A percentile compares a stretch with the other conserved stretches of the same genome.
phyloP scores from a whole-genome alignment of 92 coral and sea anemone genomes.

The Heteractis magnifica region DNA sequence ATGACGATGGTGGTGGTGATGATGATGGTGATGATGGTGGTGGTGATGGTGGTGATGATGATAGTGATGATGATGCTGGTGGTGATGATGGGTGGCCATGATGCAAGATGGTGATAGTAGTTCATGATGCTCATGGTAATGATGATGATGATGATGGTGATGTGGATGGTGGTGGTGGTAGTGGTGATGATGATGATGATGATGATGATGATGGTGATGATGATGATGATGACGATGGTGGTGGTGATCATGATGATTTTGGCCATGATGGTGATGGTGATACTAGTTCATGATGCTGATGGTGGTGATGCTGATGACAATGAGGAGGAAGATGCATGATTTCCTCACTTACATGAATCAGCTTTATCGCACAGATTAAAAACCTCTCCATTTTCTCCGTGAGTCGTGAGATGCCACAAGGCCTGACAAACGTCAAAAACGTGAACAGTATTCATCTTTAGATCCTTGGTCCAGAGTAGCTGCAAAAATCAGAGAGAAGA shows the following conservation, averaged over 20 bases:
- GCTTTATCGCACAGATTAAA: constrained; percentile 87
- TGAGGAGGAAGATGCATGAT: too few species aligned
- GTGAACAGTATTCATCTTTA: constrained; percentile 95
- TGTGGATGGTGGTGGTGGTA: not conserved
- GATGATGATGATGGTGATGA: not conserved
- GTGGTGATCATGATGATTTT: not conserved
- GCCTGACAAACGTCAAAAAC: constrained; percentile 87
- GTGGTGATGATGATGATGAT: not conserved
- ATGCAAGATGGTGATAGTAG: too few species aligned
- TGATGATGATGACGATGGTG: not conserved
- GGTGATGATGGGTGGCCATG: not conserved
- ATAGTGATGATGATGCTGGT: not conserved
- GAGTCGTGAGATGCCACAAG: constrained; percentile 82
- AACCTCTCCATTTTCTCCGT: constrained; percentile 73
- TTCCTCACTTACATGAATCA: constrained; percentile 68
- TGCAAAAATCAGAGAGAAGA: constrained; percentile 16
- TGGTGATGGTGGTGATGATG: not conserved
- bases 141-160: not conserved
- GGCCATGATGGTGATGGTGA: not conserved
- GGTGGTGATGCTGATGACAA: not conserved
- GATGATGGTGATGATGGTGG: not conserved
- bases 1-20: not conserved
- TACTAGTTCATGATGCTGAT: not conserved
- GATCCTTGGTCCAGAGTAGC: constrained; percentile 96
- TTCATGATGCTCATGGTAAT: not conserved